Conservation (phyloP, 2,888 invertebrate species). For the Phragmatobia fuliginosa region DNA sequence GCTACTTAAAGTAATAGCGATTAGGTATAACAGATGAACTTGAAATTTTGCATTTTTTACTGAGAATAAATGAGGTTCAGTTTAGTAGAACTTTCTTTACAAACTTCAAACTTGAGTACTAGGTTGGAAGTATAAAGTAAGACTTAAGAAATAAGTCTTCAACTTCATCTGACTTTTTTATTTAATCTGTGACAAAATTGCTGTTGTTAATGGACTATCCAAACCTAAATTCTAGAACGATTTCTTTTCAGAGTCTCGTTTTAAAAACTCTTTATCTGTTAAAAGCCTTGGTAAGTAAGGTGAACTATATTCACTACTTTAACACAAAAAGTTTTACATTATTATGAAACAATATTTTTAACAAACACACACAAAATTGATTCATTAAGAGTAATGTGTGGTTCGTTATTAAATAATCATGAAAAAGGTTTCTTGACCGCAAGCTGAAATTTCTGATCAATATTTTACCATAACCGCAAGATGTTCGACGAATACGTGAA, state of each 20-base stretch:
- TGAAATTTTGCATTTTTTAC: neutral
- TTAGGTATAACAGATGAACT: constrained; percentile 10
- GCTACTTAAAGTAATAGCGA: neutral
- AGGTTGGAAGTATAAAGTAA: neutral
- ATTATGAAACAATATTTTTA: too few species aligned
- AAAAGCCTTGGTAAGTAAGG: too few species aligned
- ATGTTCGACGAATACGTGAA: neutral
- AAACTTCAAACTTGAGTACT: neutral
- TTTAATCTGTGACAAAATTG: too few species aligned
- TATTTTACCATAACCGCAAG: neutral
- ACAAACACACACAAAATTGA: too few species aligned
- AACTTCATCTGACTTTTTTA: neutral
- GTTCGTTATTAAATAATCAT: neutral
- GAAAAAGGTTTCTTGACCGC: neutral
- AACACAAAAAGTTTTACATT: too few species aligned
- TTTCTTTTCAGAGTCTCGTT: neutral
- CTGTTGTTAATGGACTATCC: neutral
- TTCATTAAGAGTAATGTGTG: too few species aligned
- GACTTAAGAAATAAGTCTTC: neutral
- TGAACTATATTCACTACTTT: too few species aligned
- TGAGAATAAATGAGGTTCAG: constrained; percentile 1
- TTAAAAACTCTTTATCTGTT: too few species aligned
- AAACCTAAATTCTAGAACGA: neutral
- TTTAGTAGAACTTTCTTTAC: neutral
- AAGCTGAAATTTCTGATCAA: neutral